Evolutionary conservation across 2,113 vertebrate genomes (phyloP).

Genomic region (Bombycilla garrulus): DNA sequence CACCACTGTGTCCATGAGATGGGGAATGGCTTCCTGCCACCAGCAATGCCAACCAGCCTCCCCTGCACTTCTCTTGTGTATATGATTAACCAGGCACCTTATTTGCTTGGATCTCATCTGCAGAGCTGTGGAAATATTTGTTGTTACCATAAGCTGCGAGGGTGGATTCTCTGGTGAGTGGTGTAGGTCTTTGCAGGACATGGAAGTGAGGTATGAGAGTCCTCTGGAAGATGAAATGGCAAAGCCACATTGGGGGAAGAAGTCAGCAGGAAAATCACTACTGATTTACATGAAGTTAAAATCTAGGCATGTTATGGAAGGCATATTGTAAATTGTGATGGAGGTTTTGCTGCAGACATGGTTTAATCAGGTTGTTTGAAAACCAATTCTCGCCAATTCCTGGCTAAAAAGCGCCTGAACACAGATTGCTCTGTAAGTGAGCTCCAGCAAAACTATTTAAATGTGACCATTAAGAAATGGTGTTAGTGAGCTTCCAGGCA

Average conservation of each 20-base stretch:
- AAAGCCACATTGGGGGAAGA: not conserved
- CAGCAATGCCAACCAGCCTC: not conserved
- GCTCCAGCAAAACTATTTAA: not conserved
- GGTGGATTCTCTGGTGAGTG: not conserved
- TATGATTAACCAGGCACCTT: not conserved
- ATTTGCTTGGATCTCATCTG: not conserved
- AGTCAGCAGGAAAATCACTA: not conserved
- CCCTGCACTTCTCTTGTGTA: rapidly evolving
- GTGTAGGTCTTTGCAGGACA: not conserved
- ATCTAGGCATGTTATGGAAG: not conserved
- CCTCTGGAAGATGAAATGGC: not conserved
- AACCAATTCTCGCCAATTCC: not conserved
- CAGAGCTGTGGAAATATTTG: not conserved
- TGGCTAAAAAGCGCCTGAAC: not conserved
- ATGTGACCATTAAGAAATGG: not conserved
- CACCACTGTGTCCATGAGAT: rapidly evolving
- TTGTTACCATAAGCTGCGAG: not conserved
- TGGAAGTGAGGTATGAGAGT: not conserved
- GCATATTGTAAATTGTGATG: not conserved
- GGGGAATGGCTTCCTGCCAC: not conserved
- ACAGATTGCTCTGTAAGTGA: not conserved
- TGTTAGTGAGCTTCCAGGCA: not conserved
- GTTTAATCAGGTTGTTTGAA: not conserved
- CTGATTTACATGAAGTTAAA: not conserved
- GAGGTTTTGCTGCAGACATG: not conserved